A percentile compares a stretch with the other conserved stretches of the same genome.
Conservation (phyloP, 64 coral and sea anemone species). For the Trachythela sp. region DNA sequence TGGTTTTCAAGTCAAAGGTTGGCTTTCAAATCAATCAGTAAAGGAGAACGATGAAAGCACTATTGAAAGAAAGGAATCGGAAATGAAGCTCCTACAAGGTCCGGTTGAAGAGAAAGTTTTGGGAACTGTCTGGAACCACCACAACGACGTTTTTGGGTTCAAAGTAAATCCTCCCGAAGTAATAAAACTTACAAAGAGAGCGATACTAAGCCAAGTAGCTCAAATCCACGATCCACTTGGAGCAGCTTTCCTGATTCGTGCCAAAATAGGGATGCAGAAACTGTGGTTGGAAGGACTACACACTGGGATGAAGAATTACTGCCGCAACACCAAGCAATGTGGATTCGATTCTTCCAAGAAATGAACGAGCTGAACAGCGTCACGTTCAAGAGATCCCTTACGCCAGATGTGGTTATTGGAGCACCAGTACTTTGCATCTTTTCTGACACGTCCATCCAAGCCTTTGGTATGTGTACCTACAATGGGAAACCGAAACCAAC, state of each 20-base stretch:
- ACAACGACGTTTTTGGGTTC: no score
- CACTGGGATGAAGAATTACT: constrained; percentile 52
- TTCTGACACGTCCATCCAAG: background rate
- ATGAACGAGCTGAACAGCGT: background rate
- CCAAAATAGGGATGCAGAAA: constrained; percentile 48
- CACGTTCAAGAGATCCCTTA: background rate
- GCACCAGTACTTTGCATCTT: background rate
- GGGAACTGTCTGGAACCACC: constrained; percentile 24
- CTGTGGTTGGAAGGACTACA: constrained; percentile 31
- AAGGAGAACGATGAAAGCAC: background rate
- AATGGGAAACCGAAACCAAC: background rate
- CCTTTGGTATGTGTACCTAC: background rate
- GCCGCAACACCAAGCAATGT: background rate
- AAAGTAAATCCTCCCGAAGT: no score
- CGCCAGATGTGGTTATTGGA: background rate
- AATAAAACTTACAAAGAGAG: no score
- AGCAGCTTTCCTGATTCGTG: constrained; percentile 36
- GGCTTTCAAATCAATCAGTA: constrained; percentile 19
- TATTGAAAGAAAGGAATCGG: background rate
- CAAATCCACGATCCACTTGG: no score
- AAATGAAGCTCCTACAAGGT: constrained; percentile 42
- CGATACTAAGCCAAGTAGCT: no score
- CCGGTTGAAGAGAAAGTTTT: constrained; percentile 40
- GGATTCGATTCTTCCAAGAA: background rate
- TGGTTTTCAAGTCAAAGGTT: constrained; percentile 43